Conservation (phyloP, 2,113 vertebrate species). For the Grammomys surdaster region DNA sequence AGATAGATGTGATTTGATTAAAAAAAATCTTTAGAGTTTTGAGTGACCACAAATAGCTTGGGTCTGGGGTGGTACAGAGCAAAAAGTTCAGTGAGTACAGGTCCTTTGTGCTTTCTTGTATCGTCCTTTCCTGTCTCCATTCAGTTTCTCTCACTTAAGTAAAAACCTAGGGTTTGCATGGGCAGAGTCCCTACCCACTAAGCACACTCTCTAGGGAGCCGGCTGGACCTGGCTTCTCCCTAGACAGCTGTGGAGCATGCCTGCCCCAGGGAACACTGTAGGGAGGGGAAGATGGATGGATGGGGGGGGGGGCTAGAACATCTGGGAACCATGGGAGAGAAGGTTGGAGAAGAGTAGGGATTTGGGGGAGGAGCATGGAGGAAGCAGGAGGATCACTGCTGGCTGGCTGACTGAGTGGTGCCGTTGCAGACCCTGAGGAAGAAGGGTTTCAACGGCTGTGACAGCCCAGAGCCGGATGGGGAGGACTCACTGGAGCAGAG, state of each 20-base stretch:
- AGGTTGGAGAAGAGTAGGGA: background rate
- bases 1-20: background rate
- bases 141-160: background rate
- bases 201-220: background rate
- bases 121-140: background rate
- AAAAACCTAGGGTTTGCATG: background rate
- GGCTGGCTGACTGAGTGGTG: slow-evolving; percentile 60
- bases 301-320: background rate
- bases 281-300: background rate
- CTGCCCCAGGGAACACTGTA: background rate
- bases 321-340: background rate
- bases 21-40: background rate
- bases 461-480: slow-evolving; percentile 98
- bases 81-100: background rate
- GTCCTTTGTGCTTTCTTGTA: background rate
- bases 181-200: background rate
- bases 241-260: background rate
- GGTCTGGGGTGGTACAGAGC: background rate
- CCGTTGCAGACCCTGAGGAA: slow-evolving; percentile 96
- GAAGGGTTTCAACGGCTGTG: slow-evolving; percentile 99
- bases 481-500: slow-evolving; percentile 99
- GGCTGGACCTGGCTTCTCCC: background rate
- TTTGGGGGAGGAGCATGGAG: background rate
- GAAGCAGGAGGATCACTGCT: background rate
- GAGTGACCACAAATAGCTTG: background rate